Percentiles rank a stretch among this genome's conserved stretches.
These are phyloP conservation scores for Helleia helle DNA, from an alignment of 2,888 invertebrate species.

Conservation along the genomic window DNA sequence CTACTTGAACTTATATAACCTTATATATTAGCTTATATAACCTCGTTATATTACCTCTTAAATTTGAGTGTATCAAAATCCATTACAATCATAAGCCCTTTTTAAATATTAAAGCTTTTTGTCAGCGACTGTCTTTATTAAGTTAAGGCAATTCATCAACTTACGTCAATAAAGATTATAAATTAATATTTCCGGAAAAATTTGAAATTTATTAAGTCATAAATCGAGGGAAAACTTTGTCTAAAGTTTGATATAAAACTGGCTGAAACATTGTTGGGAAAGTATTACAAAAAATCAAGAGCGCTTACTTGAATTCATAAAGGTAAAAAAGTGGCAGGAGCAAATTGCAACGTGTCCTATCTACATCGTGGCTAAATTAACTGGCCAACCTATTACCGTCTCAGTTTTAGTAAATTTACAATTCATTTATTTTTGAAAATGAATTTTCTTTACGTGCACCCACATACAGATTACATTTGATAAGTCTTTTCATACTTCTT, in stretches of 20 bases:
- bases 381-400: constrained; percentile 38
- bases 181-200: constrained; percentile 29
- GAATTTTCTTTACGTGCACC: constrained; percentile 1
- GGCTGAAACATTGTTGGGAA: constrained; percentile 8
- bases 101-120: constrained; percentile 3
- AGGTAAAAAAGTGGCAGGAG: constrained; percentile 37
- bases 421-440: constrained; percentile 8
- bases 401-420: constrained; percentile 18
- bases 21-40: too few relatives aligned
- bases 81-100: too few relatives aligned
- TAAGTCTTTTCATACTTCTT: neutral
- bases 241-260: constrained; percentile 7
- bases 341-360: constrained; percentile 55
- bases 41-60: too few relatives aligned
- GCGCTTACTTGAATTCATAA: constrained; percentile 49
- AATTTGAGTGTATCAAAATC: too few relatives aligned
- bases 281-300: constrained; percentile 18
- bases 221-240: constrained; percentile 8
- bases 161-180: constrained; percentile 26
- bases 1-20: too few relatives aligned
- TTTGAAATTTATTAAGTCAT: constrained; percentile 13
- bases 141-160: constrained; percentile 28
- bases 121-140: constrained; percentile 24
- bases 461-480: constrained; percentile 5
- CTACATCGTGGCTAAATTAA: constrained; percentile 61